phyloP scores from a whole-genome alignment of 2,113 vertebrate genomes.

The Erythrolamprus reginae region DNA sequence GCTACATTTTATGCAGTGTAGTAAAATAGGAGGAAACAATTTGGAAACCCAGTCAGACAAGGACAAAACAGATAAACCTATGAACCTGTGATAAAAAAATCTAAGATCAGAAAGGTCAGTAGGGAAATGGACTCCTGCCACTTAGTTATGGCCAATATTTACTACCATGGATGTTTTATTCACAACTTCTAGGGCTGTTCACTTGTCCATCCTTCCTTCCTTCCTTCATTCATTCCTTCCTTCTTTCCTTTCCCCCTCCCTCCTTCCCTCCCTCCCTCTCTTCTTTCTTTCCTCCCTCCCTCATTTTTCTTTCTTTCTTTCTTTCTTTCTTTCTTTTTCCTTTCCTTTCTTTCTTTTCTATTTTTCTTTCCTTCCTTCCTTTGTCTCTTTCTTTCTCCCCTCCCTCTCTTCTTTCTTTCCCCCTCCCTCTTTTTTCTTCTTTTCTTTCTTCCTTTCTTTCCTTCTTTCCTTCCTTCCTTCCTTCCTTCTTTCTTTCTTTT shows the following conservation, averaged over 20 bases:
- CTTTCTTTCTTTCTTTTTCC: too few species aligned
- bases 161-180: not conserved
- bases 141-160: not conserved
- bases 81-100: not conserved
- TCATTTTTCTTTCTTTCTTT: too few species aligned
- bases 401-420: too few species aligned
- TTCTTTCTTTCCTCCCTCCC: too few species aligned
- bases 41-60: not conserved
- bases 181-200: not conserved
- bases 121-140: not conserved
- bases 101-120: not conserved
- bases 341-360: too few species aligned
- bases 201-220: not conserved
- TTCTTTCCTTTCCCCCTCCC: rapidly evolving
- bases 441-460: not conserved
- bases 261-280: rapidly evolving
- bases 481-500: too few species aligned
- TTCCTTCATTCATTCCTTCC: too few species aligned
- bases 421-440: not conserved
- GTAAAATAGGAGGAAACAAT: not conserved
- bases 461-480: too few species aligned
- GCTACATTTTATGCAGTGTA: not conserved
- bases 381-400: rapidly evolving
- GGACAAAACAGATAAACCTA: not conserved
- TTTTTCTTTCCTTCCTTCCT: rapidly evolving